These are phyloP conservation scores for Ennomos erosarius DNA, from an alignment of 2,888 invertebrate species.

Conservation along the genomic window DNA sequence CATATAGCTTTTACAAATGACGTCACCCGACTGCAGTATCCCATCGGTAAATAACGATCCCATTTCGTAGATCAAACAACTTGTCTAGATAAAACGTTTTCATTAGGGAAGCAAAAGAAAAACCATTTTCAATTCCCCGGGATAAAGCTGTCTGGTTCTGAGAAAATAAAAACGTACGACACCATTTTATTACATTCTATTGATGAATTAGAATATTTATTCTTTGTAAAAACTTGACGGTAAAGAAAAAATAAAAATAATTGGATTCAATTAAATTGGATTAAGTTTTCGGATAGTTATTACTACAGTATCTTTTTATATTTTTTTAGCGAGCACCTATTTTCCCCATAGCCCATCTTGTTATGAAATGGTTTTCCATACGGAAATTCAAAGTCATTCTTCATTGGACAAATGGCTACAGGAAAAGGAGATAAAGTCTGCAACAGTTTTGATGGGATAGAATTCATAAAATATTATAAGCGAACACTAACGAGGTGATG, in stretches of 20 bases:
- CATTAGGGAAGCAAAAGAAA: slow-evolving; percentile 27
- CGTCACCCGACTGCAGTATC: background rate
- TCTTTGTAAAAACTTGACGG: too few species aligned
- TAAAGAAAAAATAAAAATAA: too few species aligned
- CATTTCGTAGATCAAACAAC: slow-evolving; percentile 25
- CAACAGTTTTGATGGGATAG: background rate
- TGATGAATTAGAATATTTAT: slow-evolving; percentile 1
- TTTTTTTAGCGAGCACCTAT: too few species aligned
- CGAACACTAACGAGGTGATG: background rate
- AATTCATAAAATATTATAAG: background rate
- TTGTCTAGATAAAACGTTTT: slow-evolving; percentile 38
- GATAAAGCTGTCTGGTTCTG: slow-evolving; percentile 11
- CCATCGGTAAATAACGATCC: slow-evolving; percentile 4
- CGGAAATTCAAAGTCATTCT: slow-evolving; percentile 24
- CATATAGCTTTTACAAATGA: background rate
- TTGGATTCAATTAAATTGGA: too few species aligned
- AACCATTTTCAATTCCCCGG: slow-evolving; percentile 29
- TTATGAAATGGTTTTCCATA: slow-evolving; percentile 27
- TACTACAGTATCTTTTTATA: too few species aligned
- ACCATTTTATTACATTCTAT: slow-evolving; percentile 12
- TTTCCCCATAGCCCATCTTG: slow-evolving; percentile 17
- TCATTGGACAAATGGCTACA: slow-evolving; percentile 4
- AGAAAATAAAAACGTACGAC: slow-evolving; percentile 7
- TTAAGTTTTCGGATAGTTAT: too few species aligned
- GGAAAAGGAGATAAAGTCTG: background rate